Percentiles rank a stretch among this genome's conserved stretches.
These are phyloP conservation scores for Drosophila nigricruria DNA, from an alignment of 2,888 invertebrate species.

Conservation along the genomic window DNA sequence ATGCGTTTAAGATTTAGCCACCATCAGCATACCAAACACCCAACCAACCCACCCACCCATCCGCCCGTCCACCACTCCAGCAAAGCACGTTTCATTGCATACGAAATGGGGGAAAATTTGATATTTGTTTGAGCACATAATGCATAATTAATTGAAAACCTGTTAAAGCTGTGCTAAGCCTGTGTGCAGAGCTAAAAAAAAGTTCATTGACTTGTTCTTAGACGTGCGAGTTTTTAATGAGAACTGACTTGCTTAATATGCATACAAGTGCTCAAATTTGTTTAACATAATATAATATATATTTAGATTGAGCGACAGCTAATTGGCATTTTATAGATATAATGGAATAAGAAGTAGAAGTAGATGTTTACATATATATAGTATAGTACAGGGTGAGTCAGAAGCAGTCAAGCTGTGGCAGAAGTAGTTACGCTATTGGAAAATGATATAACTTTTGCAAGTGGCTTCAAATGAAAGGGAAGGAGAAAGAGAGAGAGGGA, in stretches of 20 bases:
- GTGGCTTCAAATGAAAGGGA: too few species aligned
- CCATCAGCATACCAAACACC: background rate
- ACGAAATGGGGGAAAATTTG: slow-evolving; percentile 1
- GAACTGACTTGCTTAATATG: background rate
- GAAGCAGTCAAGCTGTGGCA: too few species aligned
- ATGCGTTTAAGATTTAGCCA: background rate
- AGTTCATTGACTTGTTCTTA: background rate
- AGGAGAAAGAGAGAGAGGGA: too few species aligned
- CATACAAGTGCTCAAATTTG: background rate
- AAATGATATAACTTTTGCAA: too few species aligned
- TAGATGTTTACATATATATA: too few species aligned
- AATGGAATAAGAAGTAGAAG: too few species aligned
- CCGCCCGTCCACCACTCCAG: background rate
- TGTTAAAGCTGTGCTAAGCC: background rate
- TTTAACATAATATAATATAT: background rate
- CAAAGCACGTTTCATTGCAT: background rate
- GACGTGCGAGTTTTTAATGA: background rate
- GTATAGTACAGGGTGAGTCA: too few species aligned
- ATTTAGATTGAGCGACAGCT: background rate
- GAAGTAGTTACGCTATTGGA: too few species aligned
- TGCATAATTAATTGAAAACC: slow-evolving; percentile 15
- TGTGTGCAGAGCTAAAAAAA: background rate
- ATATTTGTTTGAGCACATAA: slow-evolving; percentile 5
- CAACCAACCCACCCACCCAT: too few species aligned
- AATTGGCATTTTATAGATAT: background rate